phyloP scores from a whole-genome alignment of 1,140 invertebrate genomes.

The Helicorthomorpha holstii region DNA sequence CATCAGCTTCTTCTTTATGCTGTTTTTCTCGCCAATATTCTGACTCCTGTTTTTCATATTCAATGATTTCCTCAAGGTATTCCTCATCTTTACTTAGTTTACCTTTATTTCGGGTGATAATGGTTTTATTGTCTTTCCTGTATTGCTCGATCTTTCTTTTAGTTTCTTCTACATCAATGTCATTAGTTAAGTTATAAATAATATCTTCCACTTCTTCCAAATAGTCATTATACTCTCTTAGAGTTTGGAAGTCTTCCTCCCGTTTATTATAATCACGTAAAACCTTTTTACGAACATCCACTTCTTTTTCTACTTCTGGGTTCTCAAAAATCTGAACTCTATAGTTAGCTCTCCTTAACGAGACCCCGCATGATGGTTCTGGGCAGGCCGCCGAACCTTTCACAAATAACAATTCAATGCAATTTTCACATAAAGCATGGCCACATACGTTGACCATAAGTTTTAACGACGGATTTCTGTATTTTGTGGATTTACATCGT shows the following conservation, averaged over 20 bases:
- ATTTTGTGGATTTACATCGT: constrained; percentile 95
- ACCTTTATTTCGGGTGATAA: constrained; percentile 59
- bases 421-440: constrained; percentile 91
- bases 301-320: constrained; percentile 87
- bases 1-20: constrained; percentile 46
- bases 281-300: constrained; percentile 80
- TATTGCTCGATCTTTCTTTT: constrained; percentile 86
- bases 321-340: constrained; percentile 92
- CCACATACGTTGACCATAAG: constrained; percentile 98
- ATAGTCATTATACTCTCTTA: constrained; percentile 82
- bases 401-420: constrained; percentile 85
- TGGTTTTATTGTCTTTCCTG: constrained; percentile 79
- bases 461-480: constrained; percentile 89
- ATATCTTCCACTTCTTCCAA: constrained; percentile 76
- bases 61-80: constrained; percentile 63
- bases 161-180: constrained; percentile 74
- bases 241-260: constrained; percentile 65
- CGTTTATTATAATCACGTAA: constrained; percentile 81
- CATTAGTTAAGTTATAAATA: constrained; percentile 79
- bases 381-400: constrained; percentile 88
- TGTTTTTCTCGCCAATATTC: constrained; percentile 36
- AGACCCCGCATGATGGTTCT: constrained; percentile 73
- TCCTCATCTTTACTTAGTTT: constrained; percentile 32
- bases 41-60: constrained; percentile 41
- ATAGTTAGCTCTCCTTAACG: constrained; percentile 74